Conservation (phyloP, 1,140 invertebrate genomes). For the Meloidogyne exigua region DNA sequence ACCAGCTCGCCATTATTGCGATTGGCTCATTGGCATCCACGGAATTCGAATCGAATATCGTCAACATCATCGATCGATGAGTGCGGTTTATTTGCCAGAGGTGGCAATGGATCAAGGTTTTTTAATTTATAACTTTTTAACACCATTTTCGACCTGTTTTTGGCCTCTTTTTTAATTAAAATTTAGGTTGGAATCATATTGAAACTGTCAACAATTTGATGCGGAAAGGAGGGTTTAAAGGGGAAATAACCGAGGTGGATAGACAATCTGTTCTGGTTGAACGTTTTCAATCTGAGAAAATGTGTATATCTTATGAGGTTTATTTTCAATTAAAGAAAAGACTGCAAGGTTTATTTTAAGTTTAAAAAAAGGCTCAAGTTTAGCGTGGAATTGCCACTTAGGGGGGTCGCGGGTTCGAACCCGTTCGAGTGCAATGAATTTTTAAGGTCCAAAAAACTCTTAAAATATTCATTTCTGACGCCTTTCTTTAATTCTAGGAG, state of each 20-base stretch:
- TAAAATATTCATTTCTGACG: too few relatives aligned
- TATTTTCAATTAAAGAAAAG: not conserved
- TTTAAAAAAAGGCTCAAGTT: too few relatives aligned
- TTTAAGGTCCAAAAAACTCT: too few relatives aligned
- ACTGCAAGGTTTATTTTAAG: too few relatives aligned
- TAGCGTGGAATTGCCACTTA: too few relatives aligned
- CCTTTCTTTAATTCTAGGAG: not conserved
- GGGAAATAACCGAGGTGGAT: conserved; percentile 81
- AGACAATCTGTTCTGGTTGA: conserved; percentile 85
- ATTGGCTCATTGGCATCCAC: conserved; percentile 95
- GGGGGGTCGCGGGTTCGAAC: too few relatives aligned
- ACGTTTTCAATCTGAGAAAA: conserved; percentile 86
- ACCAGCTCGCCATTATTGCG: conserved; percentile 86
- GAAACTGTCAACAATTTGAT: conserved; percentile 96
- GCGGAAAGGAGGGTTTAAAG: conserved; percentile 92
- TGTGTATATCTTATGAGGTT: conserved; percentile 79
- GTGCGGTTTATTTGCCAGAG: conserved; percentile 95
- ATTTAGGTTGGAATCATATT: conserved; percentile 86
- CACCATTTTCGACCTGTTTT: too few relatives aligned
- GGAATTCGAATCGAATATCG: conserved; percentile 96
- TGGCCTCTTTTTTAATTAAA: too few relatives aligned
- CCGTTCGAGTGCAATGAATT: too few relatives aligned
- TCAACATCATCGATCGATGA: conserved; percentile 88
- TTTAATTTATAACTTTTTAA: too few relatives aligned
- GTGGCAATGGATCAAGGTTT: conserved; percentile 93